These are phyloP conservation scores for Zaprionus lachaisei DNA, from an alignment of 1,140 invertebrate genomes.

Conservation along the genomic window DNA sequence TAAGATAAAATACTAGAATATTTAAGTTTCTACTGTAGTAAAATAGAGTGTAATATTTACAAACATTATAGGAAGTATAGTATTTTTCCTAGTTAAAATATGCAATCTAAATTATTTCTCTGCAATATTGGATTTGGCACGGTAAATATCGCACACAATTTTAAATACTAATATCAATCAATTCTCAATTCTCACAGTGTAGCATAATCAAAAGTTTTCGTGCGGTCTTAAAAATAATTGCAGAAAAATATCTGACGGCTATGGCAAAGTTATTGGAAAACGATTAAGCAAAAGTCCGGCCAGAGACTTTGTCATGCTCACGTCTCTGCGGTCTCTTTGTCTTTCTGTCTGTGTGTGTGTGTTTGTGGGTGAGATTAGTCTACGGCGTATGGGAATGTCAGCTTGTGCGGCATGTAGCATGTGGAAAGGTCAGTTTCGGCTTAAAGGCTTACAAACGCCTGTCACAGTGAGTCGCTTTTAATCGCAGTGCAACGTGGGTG, in stretches of 20 bases:
- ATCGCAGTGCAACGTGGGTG: constrained; percentile 48
- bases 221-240: constrained; percentile 26
- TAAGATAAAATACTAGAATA: too few species aligned
- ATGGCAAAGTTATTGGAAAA: constrained; percentile 60
- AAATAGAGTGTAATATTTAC: too few species aligned
- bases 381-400: constrained; percentile 22
- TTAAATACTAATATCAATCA: neutral
- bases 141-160: neutral
- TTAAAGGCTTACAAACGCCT: constrained; percentile 66
- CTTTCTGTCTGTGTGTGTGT: constrained; percentile 9
- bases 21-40: too few species aligned
- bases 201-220: constrained; percentile 21
- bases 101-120: too few species aligned
- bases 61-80: too few species aligned
- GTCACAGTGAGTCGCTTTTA: constrained; percentile 66
- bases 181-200: neutral
- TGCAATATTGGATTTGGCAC: too few species aligned
- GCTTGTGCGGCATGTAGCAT: constrained; percentile 34
- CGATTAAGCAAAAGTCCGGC: constrained; percentile 60
- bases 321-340: constrained; percentile 15
- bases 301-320: constrained; percentile 42
- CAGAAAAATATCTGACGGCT: constrained; percentile 46
- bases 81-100: too few species aligned
- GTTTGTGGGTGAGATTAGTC: neutral
- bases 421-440: constrained; percentile 75